phyloP scores from a whole-genome alignment of 2,888 invertebrate genomes.

The Chymomyza caudatula region DNA sequence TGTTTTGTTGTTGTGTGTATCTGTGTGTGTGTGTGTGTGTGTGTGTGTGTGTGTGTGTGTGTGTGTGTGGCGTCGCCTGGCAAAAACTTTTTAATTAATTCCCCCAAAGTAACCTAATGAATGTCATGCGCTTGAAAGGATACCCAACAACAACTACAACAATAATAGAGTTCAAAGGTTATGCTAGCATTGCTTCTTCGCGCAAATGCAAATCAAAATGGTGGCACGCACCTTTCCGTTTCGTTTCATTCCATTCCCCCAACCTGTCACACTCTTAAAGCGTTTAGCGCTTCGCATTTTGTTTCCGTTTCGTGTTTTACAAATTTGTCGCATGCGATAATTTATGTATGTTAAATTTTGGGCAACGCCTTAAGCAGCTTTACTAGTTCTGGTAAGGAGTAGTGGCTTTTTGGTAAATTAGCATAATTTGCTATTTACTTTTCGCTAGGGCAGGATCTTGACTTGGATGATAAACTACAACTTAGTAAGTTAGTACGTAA shows the following conservation, averaged over 20 bases:
- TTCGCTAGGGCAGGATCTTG: background rate
- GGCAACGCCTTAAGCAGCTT: slow-evolving; percentile 25
- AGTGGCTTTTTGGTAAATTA: slow-evolving; percentile 27
- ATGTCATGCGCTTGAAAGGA: slow-evolving; percentile 42
- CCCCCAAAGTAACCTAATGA: background rate
- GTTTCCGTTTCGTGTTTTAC: slow-evolving; percentile 14
- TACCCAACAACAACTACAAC: slow-evolving; percentile 18
- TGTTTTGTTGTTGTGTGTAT: slow-evolving; percentile 24
- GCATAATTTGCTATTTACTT: slow-evolving; percentile 28
- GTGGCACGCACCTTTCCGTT: slow-evolving; percentile 59
- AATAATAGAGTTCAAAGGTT: background rate
- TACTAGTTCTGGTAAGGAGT: slow-evolving; percentile 12
- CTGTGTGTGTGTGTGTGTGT: too few relatives aligned
- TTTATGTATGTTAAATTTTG: slow-evolving; percentile 49
- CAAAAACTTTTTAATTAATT: slow-evolving; percentile 62
- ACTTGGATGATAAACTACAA: background rate
- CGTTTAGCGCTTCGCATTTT: slow-evolving; percentile 1
- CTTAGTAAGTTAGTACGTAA: background rate
- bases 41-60: too few relatives aligned
- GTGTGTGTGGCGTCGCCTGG: too few relatives aligned
- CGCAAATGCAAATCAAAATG: slow-evolving; percentile 62
- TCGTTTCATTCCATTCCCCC: slow-evolving; percentile 19
- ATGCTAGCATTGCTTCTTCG: background rate
- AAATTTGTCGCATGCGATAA: slow-evolving; percentile 59
- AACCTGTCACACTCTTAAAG: background rate